A percentile compares a stretch with the other conserved stretches of the same genome.
Conservation (phyloP, 2,888 invertebrate genomes). For the Rhopalosiphum nymphaeae region DNA sequence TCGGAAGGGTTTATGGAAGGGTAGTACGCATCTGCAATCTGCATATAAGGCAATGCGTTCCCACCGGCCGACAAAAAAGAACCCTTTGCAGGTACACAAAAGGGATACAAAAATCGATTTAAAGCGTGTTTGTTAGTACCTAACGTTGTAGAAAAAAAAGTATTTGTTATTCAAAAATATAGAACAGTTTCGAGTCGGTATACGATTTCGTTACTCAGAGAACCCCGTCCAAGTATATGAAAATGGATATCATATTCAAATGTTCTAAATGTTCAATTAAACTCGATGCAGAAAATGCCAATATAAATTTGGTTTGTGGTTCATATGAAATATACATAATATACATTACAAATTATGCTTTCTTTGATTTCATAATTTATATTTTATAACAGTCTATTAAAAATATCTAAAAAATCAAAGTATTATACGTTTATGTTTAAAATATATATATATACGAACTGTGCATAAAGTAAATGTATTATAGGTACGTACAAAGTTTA, state of each 20-base stretch:
- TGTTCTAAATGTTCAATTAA: slow-evolving; percentile 10
- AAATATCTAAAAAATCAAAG: neutral
- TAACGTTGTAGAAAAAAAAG: slow-evolving; percentile 65
- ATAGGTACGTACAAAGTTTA: too few relatives aligned
- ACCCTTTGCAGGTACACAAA: slow-evolving; percentile 64
- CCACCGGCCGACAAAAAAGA: slow-evolving; percentile 60
- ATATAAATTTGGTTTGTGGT: neutral
- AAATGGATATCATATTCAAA: slow-evolving; percentile 45
- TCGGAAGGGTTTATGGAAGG: slow-evolving; percentile 62
- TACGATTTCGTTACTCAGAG: slow-evolving; percentile 36
- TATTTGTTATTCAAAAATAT: slow-evolving; percentile 62
- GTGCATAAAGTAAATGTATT: neutral
- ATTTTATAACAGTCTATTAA: neutral
- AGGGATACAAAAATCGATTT: slow-evolving; percentile 62
- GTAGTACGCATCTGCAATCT: slow-evolving; percentile 65
- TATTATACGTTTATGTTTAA: neutral
- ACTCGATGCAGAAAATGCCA: slow-evolving; percentile 18
- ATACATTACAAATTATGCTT: neutral
- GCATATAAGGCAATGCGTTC: slow-evolving; percentile 64
- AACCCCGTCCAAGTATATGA: slow-evolving; percentile 20
- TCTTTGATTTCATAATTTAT: neutral
- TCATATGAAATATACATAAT: neutral
- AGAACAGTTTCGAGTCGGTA: slow-evolving; percentile 55
- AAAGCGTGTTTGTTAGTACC: slow-evolving; percentile 62
- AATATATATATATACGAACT: too few relatives aligned